Conservation (phyloP, 1,140 invertebrate genomes). For the Cydia splendana region DNA sequence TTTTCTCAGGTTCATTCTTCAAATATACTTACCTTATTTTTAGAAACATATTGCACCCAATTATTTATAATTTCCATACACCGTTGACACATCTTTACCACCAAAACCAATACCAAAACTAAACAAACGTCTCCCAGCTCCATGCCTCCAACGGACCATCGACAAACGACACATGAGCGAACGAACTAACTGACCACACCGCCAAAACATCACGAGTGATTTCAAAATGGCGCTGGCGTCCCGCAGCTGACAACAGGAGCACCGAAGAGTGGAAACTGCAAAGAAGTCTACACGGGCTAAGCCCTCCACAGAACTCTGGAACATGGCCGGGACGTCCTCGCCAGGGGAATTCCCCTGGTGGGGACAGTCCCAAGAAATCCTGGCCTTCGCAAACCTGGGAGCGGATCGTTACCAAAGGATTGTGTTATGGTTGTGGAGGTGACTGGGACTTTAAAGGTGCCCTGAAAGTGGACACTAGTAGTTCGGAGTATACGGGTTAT, state of each 20-base stretch:
- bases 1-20: too few species aligned
- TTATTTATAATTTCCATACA: constrained; percentile 5
- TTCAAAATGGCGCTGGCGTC: constrained; percentile 74
- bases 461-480: constrained; percentile 68
- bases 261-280: constrained; percentile 74
- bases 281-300: constrained; percentile 55
- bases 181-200: constrained; percentile 39
- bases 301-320: constrained; percentile 51
- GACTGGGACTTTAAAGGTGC: constrained; percentile 71
- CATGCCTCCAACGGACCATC: constrained; percentile 37
- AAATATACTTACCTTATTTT: too few species aligned
- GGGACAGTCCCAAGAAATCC: neutral
- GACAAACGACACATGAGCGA: constrained; percentile 28
- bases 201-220: constrained; percentile 69
- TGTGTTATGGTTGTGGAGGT: constrained; percentile 70
- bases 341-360: constrained; percentile 47
- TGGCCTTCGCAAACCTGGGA: constrained; percentile 49
- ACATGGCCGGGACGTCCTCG: constrained; percentile 76
- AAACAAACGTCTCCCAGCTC: constrained; percentile 26
- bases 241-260: constrained; percentile 64
- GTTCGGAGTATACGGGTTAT: constrained; percentile 76
- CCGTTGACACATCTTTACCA: constrained; percentile 60
- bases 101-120: constrained; percentile 35
- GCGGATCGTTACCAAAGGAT: constrained; percentile 63
- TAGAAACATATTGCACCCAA: too few species aligned